A percentile compares a stretch with the other conserved stretches of the same genome.
These are phyloP conservation scores for Gibbula magus DNA, from an alignment of 2,888 invertebrate genomes.

Conservation along the genomic window DNA sequence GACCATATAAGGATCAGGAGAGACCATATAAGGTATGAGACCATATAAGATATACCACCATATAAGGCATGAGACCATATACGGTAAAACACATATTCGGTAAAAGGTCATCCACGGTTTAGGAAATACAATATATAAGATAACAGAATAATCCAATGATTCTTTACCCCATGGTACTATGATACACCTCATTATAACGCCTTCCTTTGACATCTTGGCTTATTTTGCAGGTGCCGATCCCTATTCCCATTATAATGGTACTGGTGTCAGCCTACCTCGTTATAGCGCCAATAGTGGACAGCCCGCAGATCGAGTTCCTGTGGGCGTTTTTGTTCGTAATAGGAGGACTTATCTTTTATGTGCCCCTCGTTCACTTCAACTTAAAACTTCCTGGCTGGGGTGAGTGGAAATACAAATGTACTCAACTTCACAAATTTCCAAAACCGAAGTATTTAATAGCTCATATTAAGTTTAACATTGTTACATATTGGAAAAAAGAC, in stretches of 20 bases:
- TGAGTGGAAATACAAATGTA: too few relatives aligned
- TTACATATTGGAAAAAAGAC: too few relatives aligned
- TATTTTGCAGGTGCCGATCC: constrained; percentile 75
- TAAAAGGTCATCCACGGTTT: too few relatives aligned
- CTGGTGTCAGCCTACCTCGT: constrained; percentile 93
- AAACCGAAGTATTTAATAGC: too few relatives aligned
- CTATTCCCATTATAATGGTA: constrained; percentile 89
- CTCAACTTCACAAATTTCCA: too few relatives aligned
- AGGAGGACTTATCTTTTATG: constrained; percentile 90
- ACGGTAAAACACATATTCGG: too few relatives aligned
- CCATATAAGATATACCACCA: constrained; percentile 78
- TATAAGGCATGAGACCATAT: constrained; percentile 84
- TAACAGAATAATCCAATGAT: too few relatives aligned
- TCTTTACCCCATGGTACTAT: too few relatives aligned
- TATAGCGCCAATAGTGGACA: constrained; percentile 92
- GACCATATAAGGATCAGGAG: constrained; percentile 83
- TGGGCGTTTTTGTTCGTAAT: constrained; percentile 92
- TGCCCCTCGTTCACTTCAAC: constrained; percentile 90
- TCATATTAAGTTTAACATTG: too few relatives aligned
- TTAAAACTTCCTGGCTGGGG: constrained; percentile 71
- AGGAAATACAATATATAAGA: too few relatives aligned
- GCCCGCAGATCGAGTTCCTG: constrained; percentile 94
- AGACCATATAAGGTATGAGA: constrained; percentile 91
- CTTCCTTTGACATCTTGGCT: background rate
- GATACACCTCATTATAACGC: too few relatives aligned